A percentile compares a stretch with the other conserved stretches of the same genome.
phyloP scores from a whole-genome alignment of 1,140 invertebrate genomes.

The Rhyzopertha dominica region DNA sequence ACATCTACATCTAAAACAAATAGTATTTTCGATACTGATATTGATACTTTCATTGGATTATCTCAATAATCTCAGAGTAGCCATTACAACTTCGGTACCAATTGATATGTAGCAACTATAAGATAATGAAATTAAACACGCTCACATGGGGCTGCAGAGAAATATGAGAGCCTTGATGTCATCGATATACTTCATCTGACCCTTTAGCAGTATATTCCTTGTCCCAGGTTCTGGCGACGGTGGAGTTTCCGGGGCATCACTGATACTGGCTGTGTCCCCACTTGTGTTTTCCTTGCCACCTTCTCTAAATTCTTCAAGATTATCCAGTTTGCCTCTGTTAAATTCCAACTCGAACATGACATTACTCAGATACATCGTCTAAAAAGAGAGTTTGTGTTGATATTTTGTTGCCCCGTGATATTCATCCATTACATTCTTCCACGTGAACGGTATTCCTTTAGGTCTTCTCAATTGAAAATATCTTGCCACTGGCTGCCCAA shows the following conservation, averaged over 20 bases:
- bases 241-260: too few species aligned
- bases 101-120: too few species aligned
- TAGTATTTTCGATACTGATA: too few species aligned
- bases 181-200: conserved; percentile 78
- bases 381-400: conserved; percentile 20
- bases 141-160: conserved; percentile 80
- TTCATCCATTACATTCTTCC: conserved; percentile 65
- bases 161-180: conserved; percentile 76
- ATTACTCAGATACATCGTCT: conserved; percentile 57
- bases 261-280: too few species aligned
- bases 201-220: conserved; percentile 68
- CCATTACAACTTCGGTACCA: too few species aligned
- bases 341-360: conserved; percentile 61
- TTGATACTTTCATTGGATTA: too few species aligned
- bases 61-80: too few species aligned
- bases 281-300: too few species aligned
- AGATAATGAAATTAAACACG: conserved; percentile 26
- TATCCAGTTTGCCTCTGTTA: conserved; percentile 38
- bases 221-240: too few species aligned
- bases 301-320: too few species aligned
- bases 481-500: conserved; percentile 60
- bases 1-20: too few species aligned
- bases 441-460: conserved; percentile 66
- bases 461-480: conserved; percentile 68
- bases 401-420: too few species aligned